Conservation (phyloP, 2,113 vertebrate genomes). For the Odocoileus hemionus region DNA sequence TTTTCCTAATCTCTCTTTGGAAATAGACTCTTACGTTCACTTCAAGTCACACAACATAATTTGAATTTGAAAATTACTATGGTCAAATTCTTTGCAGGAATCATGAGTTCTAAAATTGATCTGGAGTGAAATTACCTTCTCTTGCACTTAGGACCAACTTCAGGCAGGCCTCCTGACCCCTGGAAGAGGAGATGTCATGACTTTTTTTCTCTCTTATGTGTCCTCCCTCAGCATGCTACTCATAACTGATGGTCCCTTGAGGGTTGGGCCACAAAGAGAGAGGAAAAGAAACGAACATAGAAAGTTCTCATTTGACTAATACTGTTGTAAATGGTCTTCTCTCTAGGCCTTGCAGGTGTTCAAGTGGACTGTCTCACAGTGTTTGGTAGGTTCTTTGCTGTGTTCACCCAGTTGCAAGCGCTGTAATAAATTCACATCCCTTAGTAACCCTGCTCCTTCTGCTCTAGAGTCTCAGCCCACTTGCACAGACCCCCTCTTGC, state of each 20-base stretch:
- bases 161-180: background rate
- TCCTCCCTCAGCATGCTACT: background rate
- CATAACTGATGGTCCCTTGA: background rate
- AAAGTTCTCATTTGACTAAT: background rate
- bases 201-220: background rate
- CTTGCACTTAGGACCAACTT: background rate
- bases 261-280: background rate
- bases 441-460: background rate
- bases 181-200: background rate
- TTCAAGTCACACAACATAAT: background rate
- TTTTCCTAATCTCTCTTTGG: background rate
- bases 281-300: background rate
- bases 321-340: background rate
- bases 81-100: background rate
- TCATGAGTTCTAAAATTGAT: background rate
- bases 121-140: background rate
- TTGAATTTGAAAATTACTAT: background rate
- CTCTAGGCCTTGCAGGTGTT: background rate
- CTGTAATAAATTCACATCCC: background rate
- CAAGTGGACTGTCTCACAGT: background rate
- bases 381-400: background rate
- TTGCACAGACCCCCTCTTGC: background rate
- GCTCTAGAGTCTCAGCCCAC: background rate
- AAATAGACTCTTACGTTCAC: background rate
- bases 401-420: background rate